Conservation (phyloP, 2,113 vertebrate species). For the human (Homo sapiens) region DNA sequence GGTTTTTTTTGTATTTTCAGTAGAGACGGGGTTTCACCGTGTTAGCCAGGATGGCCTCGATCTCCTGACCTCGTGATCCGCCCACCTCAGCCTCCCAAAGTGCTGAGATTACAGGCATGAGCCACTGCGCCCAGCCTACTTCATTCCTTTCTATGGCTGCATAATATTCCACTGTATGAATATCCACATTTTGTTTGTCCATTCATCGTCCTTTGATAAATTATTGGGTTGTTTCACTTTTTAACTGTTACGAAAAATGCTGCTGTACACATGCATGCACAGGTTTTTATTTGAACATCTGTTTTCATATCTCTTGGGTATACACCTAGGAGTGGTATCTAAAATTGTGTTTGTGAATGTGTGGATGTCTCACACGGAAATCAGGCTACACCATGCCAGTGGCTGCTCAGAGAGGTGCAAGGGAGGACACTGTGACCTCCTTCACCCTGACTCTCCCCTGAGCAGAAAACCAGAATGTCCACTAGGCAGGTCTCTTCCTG, state of each 20-base stretch:
- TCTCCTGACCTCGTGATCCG: too few species aligned
- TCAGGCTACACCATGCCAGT: neutral
- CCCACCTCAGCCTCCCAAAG: too few species aligned
- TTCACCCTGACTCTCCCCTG: neutral
- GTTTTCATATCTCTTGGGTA: neutral
- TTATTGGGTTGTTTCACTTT: neutral
- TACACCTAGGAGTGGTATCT: too few species aligned
- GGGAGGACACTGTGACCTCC: too few species aligned
- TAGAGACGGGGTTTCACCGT: too few species aligned
- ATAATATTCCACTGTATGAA: neutral
- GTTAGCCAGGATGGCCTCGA: too few species aligned
- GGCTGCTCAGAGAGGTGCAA: neutral
- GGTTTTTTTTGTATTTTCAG: too few species aligned
- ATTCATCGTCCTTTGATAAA: neutral
- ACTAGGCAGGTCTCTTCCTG: fast-evolving
- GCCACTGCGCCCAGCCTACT: neutral
- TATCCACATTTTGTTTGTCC: neutral
- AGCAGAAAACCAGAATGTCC: neutral
- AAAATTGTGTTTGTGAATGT: neutral
- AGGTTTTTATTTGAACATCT: neutral
- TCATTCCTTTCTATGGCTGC: neutral
- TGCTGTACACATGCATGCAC: neutral
- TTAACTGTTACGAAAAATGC: neutral
- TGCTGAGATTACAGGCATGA: too few species aligned
- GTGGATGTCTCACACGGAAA: neutral